Evolutionary conservation across 2,797 vertebrate species (phyloP).

Genomic region (Prunella strophiata): DNA sequence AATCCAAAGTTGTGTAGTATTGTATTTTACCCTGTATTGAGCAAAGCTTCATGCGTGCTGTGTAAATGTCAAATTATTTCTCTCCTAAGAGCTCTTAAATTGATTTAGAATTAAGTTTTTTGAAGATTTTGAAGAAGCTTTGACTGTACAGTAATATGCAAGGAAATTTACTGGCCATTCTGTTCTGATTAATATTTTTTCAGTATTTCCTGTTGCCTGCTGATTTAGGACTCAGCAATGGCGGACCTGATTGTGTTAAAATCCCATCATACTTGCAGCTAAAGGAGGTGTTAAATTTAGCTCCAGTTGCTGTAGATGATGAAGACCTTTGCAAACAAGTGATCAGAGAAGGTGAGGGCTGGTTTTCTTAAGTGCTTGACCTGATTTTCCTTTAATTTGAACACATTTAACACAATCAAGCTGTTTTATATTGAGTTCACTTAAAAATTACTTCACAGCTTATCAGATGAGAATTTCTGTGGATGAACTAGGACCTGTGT

Average conservation of each 20-base stretch:
- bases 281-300: constrained; percentile 63
- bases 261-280: constrained; percentile 53
- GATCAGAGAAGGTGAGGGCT: constrained; percentile 75
- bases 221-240: constrained; percentile 62
- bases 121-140: background rate
- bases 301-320: constrained; percentile 71
- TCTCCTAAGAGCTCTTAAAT: background rate
- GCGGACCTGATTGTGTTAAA: constrained; percentile 12
- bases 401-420: background rate
- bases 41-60: background rate
- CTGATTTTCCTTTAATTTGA: background rate
- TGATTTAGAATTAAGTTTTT: background rate
- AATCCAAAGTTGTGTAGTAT: background rate
- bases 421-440: background rate
- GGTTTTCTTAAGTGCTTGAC: background rate
- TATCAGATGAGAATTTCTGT: background rate
- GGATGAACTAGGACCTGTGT: background rate
- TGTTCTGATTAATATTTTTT: constrained; percentile 38
- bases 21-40: background rate
- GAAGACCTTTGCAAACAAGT: constrained; percentile 62
- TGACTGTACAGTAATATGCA: background rate
- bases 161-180: background rate
- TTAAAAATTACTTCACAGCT: background rate
- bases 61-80: background rate
- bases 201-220: constrained; percentile 80